phyloP scores from a whole-genome alignment of 2,888 invertebrate species.

The Macaria notata region DNA sequence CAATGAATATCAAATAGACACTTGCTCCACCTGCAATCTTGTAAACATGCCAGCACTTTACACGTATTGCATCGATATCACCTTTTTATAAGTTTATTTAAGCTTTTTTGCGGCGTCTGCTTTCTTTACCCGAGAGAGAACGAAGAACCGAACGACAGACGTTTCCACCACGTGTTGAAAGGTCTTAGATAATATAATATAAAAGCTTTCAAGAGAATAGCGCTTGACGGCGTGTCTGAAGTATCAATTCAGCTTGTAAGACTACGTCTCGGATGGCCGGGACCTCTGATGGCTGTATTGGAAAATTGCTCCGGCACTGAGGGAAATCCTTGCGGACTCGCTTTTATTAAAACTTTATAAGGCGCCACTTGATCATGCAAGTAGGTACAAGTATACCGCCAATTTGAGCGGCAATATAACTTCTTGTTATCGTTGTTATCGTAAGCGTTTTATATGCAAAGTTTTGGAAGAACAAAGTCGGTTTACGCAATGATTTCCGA shows the following conservation, averaged over 20 bases:
- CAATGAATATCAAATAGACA: constrained; percentile 28
- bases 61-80: constrained; percentile 44
- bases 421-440: constrained; percentile 44
- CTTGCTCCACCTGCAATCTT: constrained; percentile 8
- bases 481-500: constrained; percentile 67
- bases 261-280: constrained; percentile 67
- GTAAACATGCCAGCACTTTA: constrained; percentile 26
- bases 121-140: constrained; percentile 62
- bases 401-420: constrained; percentile 33
- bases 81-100: constrained; percentile 53
- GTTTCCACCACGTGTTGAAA: constrained; percentile 73
- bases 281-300: constrained; percentile 72
- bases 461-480: constrained; percentile 30
- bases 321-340: constrained; percentile 58
- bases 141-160: constrained; percentile 73
- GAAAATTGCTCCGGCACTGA: constrained; percentile 66
- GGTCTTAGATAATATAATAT: constrained; percentile 81
- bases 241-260: constrained; percentile 80
- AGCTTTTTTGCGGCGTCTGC: constrained; percentile 45
- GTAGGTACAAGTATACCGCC: constrained; percentile 3
- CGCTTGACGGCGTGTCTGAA: constrained; percentile 75
- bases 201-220: constrained; percentile 81
- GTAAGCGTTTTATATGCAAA: constrained; percentile 40
- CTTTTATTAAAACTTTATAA: constrained; percentile 71
- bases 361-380: constrained; percentile 47